Conservation (phyloP, 2,797 vertebrate species). For the Kryptopterus vitreolus region DNA sequence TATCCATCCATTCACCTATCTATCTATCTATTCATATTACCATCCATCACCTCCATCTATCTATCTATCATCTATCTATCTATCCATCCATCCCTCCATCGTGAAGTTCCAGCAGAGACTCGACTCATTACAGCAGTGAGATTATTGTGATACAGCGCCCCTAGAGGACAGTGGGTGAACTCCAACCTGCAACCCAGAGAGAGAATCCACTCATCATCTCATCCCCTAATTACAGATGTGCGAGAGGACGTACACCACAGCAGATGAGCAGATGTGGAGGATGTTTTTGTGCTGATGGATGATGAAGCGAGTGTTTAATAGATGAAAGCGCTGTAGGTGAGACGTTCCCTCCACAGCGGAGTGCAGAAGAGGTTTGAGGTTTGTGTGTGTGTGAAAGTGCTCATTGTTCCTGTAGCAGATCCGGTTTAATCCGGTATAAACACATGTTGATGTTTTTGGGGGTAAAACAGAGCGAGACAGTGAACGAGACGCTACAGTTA, state of each 20-base stretch:
- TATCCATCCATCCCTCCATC: too few species aligned
- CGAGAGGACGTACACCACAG: neutral
- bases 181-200: neutral
- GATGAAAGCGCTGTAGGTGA: neutral
- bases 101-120: too few species aligned
- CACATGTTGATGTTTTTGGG: too few species aligned
- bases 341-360: neutral
- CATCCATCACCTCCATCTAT: too few species aligned
- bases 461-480: conserved; percentile 24
- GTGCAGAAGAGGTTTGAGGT: neutral
- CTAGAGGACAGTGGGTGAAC: too few species aligned
- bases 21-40: too few species aligned
- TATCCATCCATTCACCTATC: too few species aligned
- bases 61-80: too few species aligned
- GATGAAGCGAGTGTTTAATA: neutral
- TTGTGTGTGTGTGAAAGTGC: too few species aligned
- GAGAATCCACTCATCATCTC: neutral
- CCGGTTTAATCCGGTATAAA: neutral
- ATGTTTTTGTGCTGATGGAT: neutral
- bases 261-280: neutral
- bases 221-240: neutral
- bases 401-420: neutral
- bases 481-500: conserved; percentile 70
- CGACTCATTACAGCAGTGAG: too few species aligned
- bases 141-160: too few species aligned